Percentiles rank a stretch among this genome's conserved stretches.
These are phyloP conservation scores for Brachyptera risi DNA, from an alignment of 2,888 invertebrate species.

Conservation along the genomic window DNA sequence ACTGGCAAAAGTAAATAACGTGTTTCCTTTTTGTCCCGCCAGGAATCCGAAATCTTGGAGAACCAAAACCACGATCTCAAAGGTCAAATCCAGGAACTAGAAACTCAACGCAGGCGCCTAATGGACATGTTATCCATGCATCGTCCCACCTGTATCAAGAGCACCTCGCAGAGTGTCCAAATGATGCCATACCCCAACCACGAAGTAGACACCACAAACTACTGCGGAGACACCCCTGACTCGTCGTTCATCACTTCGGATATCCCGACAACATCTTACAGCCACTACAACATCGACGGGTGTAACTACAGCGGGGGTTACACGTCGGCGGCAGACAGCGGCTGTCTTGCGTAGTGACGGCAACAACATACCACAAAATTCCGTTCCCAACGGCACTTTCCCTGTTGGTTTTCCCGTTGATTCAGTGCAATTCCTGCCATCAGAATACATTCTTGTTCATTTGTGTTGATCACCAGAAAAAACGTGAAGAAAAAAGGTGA, in stretches of 20 bases:
- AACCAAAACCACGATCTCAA: slow-evolving; percentile 81
- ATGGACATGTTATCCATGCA: slow-evolving; percentile 76
- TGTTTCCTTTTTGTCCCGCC: too few species aligned
- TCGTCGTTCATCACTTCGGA: slow-evolving; percentile 4
- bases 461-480: too few species aligned
- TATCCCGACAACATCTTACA: not conserved
- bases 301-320: slow-evolving; percentile 22
- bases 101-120: slow-evolving; percentile 71
- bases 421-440: too few species aligned
- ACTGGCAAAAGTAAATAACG: too few species aligned
- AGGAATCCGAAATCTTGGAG: slow-evolving; percentile 80
- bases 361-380: slow-evolving; percentile 30
- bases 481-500: too few species aligned
- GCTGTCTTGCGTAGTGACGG: slow-evolving; percentile 28
- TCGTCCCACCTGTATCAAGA: slow-evolving; percentile 63
- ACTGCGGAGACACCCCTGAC: slow-evolving; percentile 5
- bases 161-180: slow-evolving; percentile 38
- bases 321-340: slow-evolving; percentile 49
- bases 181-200: not conserved
- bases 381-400: too few species aligned
- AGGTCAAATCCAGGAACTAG: slow-evolving; percentile 74
- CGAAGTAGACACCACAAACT: not conserved
- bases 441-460: too few species aligned
- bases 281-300: slow-evolving; percentile 6
- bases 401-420: too few species aligned